Base-by-base conservation (phyloP, 37 sponge, comb jelly and placozoan genomes). In the Chondrilla cf. caribensis region DNA sequence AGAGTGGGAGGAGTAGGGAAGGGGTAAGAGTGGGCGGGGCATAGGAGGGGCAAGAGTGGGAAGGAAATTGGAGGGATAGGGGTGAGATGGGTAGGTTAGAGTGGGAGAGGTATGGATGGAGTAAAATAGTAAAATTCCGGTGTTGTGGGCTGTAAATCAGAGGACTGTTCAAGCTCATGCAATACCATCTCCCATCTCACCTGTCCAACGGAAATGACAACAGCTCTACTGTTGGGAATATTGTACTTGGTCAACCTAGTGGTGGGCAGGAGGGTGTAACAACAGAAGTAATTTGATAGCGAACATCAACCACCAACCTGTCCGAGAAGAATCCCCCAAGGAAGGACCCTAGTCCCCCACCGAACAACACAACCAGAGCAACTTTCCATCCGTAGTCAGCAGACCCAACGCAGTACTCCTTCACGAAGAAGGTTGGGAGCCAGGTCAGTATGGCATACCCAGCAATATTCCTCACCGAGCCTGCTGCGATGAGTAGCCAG, bases 401-500 rank as follows among this genome's bases (percentile, higher is more conserved):
- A 21, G 92, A 68, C 17, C n/a, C 21, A 32, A 84, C 77, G 19
- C 75, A 70, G 70, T 80, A 90, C 54, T 84, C 39, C 33, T 71
- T 39, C 25, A 67, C 67, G 58, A 79, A 91, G 87, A 88, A 95
- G 2, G 95, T 91, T 11, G 95, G 89, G 0, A 95, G 87, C 95
- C 95, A 95, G 19, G 87, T 86, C 39, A 91, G 92, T 58, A 95
- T 54, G 58, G 95, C 86, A 79, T 95, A 95, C 70, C 95, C 95
- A 21, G 92, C 85, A 32, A 95, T 88, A 70, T 95, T 95, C 66
- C 95, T 80, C 44, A 95, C 73, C n/a, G 95, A 91, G 44, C 85
- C 95, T 18, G 92, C 89, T 5, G 91, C 36, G 19, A 91, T 31
- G 58, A 95, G 87, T 38, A 91, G 0, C 84, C 82, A 84, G 89